These are phyloP conservation scores for Apoderus coryli DNA, from an alignment of 2,888 invertebrate genomes.

Conservation along the genomic window DNA sequence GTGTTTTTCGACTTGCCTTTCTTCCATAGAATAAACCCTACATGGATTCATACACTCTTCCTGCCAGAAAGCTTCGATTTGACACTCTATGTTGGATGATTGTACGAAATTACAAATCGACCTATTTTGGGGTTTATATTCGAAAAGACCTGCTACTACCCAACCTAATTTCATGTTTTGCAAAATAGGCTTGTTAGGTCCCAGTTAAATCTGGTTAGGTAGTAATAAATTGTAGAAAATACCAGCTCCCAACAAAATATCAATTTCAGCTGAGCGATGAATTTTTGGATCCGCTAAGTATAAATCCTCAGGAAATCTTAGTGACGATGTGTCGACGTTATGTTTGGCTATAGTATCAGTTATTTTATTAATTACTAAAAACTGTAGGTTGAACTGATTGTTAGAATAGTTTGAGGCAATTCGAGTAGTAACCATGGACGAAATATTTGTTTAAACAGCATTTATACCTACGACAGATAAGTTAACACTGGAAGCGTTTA, in stretches of 20 bases:
- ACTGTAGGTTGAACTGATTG: slow-evolving; percentile 10
- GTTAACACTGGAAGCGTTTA: slow-evolving; percentile 6
- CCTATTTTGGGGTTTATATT: too few relatives aligned
- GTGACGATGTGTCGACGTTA: slow-evolving; percentile 4
- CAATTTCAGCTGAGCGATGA: slow-evolving; percentile 9
- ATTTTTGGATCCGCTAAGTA: slow-evolving; percentile 11
- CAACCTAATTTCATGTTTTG: slow-evolving; percentile 12
- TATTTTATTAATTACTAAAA: slow-evolving; percentile 12
- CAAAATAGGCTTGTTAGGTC: slow-evolving; percentile 7
- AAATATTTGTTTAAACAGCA: background rate
- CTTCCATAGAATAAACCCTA: too few relatives aligned
- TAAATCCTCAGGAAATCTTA: slow-evolving; percentile 10
- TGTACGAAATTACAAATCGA: too few relatives aligned
- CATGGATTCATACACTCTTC: too few relatives aligned
- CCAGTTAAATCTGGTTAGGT: slow-evolving; percentile 5
- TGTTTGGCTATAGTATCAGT: slow-evolving; percentile 8
- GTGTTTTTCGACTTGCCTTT: too few relatives aligned
- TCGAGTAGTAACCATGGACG: background rate
- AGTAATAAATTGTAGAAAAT: slow-evolving; percentile 9
- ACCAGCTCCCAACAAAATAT: slow-evolving; percentile 13
- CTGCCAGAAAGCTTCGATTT: too few relatives aligned
- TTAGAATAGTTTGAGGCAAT: background rate
- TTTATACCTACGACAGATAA: slow-evolving; percentile 11
- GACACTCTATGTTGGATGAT: too few relatives aligned
- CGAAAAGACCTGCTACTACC: slow-evolving; percentile 12